phyloP scores from a whole-genome alignment of 2,888 invertebrate species.

The Perizoma affinitatum region DNA sequence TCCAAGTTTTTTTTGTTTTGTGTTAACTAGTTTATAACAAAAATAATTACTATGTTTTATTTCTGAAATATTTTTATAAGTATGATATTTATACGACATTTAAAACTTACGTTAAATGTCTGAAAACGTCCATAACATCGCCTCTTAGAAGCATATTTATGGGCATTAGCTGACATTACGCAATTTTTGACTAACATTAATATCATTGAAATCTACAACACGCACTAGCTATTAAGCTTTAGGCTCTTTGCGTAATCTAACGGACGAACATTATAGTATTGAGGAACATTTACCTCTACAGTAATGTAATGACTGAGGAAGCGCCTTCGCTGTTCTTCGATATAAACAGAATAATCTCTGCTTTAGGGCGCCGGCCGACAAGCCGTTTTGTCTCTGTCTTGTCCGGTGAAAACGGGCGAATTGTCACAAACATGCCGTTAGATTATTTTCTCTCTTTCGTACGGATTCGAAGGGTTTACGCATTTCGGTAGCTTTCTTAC shows the following conservation, averaged over 20 bases:
- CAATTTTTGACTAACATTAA: neutral
- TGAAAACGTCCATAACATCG: neutral
- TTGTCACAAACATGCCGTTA: too few species aligned
- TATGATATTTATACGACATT: neutral
- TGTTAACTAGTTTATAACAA: neutral
- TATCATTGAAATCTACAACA: neutral
- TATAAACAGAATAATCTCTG: too few species aligned
- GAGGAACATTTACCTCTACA: neutral
- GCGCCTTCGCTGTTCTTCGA: neutral
- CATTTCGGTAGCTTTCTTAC: too few species aligned
- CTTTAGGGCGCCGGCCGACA: too few species aligned
- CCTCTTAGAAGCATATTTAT: neutral
- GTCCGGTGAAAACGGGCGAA: too few species aligned
- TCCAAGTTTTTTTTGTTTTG: neutral
- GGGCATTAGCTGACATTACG: too few species aligned
- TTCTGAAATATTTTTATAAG: neutral
- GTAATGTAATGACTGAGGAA: neutral
- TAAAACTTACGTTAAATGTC: too few species aligned
- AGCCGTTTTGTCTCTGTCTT: too few species aligned
- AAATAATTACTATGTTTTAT: too few species aligned
- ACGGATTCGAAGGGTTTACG: too few species aligned
- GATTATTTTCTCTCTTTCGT: too few species aligned
- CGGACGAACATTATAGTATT: conserved; percentile 1
- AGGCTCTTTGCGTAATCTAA: conserved; percentile 8
- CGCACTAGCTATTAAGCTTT: conserved; percentile 10